Base-by-base conservation (phyloP, 2,113 vertebrate genomes). In the Thoracochromis brauschi region DNA sequence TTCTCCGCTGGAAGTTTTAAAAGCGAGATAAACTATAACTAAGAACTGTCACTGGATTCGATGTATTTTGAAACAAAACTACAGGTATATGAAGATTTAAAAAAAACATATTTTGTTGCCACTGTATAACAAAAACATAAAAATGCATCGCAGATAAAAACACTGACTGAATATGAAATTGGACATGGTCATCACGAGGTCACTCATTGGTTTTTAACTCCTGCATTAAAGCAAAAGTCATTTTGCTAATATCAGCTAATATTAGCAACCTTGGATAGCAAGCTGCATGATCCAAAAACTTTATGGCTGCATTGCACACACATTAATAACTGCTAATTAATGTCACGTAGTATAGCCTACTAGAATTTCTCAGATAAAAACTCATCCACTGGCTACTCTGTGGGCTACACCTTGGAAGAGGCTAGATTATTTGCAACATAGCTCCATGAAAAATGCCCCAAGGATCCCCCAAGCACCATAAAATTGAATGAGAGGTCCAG, bases 1-100 rank as follows among this genome's bases (percentile, higher is more conserved):
- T 90, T 92, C 81, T 85, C 85, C 12, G 73, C 47, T 47, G 84
- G 53, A 17, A 33, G 82, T 53, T 91, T 89, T 53, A 40, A 90
- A 49, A 75, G 68, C 24, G 11, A 26, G 24, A 85, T 55, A 85
- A 88, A 90, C 81, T 79, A 80, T 57, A 71, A 21, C 53, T 14
- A 29, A 8, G 60, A 31, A 65, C 19, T 26, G 14, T 16, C 73
- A 47, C 45, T 4, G 35, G 80, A 71, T 91, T 83, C 17, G 4
- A 60, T 65, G 24, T 58, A 68, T 85, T 91, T 78, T 73, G 24
- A 82, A 65, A 40, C 19, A 57, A 57, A 85, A 40, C 82, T 45
- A 26, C 31, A 60, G 78, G 85, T 58, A 63, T 65, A 89, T 45
- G 45, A 51, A 80, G 75, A 84, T 45, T 2, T 0, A 35, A 31